Conservation (phyloP, 2,797 vertebrate species). For the Bucorvus abyssinicus region DNA sequence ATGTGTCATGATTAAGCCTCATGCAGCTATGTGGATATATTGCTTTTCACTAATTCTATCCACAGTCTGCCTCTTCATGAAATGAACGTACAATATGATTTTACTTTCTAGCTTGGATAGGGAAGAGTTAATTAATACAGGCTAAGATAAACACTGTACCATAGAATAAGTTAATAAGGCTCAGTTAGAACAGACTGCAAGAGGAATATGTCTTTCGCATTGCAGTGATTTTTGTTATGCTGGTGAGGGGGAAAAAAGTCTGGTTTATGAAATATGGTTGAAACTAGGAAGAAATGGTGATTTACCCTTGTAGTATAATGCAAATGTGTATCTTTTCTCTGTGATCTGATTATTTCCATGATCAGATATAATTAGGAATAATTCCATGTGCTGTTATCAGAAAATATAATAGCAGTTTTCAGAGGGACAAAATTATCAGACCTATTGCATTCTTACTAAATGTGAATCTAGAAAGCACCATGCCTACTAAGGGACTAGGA, state of each 20-base stretch:
- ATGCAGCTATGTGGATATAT: neutral
- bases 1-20: fast-evolving
- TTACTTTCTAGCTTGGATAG: neutral
- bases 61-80: neutral
- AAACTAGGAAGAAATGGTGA: neutral
- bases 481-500: neutral
- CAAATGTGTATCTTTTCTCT: neutral
- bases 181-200: neutral
- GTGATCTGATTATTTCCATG: neutral
- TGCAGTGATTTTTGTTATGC: neutral
- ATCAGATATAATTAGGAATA: neutral
- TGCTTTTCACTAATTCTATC: neutral
- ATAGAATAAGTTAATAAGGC: neutral
- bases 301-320: neutral
- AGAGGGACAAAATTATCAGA: neutral
- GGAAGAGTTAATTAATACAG: neutral
- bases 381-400: neutral
- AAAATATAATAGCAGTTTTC: neutral
- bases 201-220: neutral
- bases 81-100: neutral
- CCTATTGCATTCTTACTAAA: neutral
- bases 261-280: neutral
- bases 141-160: neutral
- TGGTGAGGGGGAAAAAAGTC: neutral
- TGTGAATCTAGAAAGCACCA: neutral